Evolutionary conservation across 2,797 vertebrate species (phyloP).

Genomic region (Aulostomus chinensis): DNA sequence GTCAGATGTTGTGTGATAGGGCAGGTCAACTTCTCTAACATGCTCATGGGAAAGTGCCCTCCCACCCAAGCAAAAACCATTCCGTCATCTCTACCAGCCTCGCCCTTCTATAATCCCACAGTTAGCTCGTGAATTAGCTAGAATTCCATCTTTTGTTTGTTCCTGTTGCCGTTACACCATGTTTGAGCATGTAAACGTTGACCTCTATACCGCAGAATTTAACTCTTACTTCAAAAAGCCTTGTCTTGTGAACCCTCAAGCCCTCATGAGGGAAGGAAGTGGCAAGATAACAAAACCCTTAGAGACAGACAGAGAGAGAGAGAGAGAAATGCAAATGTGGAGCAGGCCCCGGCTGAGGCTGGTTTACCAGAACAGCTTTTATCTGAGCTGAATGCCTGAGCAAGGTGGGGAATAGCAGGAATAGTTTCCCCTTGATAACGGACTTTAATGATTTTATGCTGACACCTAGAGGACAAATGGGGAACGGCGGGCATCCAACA

Average conservation of each 20-base stretch:
- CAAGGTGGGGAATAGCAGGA: conserved; percentile 65
- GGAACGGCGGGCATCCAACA: neutral
- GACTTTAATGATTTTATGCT: conserved; percentile 34
- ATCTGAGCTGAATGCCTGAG: conserved; percentile 52
- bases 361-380: conserved; percentile 46
- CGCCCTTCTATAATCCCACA: too few relatives aligned
- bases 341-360: conserved; percentile 33
- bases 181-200: too few relatives aligned
- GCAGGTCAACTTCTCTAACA: conserved; percentile 35
- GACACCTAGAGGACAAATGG: conserved; percentile 68
- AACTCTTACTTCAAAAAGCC: neutral
- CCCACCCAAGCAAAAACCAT: conserved; percentile 2
- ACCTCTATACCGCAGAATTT: neutral
- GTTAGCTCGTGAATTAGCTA: too few relatives aligned
- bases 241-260: conserved; percentile 14
- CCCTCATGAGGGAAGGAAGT: conserved; percentile 53
- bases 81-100: neutral
- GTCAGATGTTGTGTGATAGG: conserved; percentile 37
- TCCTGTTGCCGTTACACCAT: too few relatives aligned
- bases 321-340: conserved; percentile 27
- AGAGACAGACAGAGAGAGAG: conserved; percentile 10
- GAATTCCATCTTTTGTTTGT: too few relatives aligned
- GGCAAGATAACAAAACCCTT: conserved; percentile 56
- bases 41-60: conserved; percentile 59
- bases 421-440: conserved; percentile 56